Conservation (phyloP, 2,113 vertebrate species). For the Pleuronectes platessa region DNA sequence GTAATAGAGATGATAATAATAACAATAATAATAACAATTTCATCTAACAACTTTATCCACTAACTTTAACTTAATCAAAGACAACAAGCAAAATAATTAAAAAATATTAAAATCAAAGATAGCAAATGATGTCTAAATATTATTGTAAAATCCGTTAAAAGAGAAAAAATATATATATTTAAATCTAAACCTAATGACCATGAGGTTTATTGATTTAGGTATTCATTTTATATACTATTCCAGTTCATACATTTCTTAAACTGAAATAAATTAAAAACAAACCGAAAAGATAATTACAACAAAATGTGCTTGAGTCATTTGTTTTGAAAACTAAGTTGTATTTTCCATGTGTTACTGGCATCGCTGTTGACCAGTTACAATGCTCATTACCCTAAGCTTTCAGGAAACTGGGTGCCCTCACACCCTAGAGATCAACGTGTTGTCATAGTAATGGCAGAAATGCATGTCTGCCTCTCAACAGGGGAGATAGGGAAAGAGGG, state of each 20-base stretch:
- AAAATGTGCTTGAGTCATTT: neutral
- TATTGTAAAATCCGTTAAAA: too few relatives aligned
- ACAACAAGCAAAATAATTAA: too few relatives aligned
- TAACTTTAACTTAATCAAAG: too few relatives aligned
- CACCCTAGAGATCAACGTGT: constrained; percentile 75
- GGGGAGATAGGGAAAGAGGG: constrained; percentile 64
- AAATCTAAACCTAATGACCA: too few relatives aligned
- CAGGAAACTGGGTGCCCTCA: constrained; percentile 51
- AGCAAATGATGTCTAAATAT: too few relatives aligned
- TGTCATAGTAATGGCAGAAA: constrained; percentile 79
- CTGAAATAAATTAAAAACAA: neutral
- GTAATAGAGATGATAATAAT: too few relatives aligned
- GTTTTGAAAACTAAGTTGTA: neutral
- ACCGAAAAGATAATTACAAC: too few relatives aligned
- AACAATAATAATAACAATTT: too few relatives aligned
- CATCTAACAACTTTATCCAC: too few relatives aligned
- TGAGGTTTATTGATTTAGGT: too few relatives aligned
- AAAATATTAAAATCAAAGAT: too few relatives aligned
- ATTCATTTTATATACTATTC: neutral
- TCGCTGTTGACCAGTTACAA: neutral
- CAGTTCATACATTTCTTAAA: neutral
- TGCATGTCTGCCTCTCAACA: constrained; percentile 70
- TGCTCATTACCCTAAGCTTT: constrained; percentile 50
- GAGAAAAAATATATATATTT: too few relatives aligned
- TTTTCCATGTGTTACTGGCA: constrained; percentile 19